phyloP scores from a whole-genome alignment of 1,140 invertebrate genomes.

The Hypothenemus hampei region DNA sequence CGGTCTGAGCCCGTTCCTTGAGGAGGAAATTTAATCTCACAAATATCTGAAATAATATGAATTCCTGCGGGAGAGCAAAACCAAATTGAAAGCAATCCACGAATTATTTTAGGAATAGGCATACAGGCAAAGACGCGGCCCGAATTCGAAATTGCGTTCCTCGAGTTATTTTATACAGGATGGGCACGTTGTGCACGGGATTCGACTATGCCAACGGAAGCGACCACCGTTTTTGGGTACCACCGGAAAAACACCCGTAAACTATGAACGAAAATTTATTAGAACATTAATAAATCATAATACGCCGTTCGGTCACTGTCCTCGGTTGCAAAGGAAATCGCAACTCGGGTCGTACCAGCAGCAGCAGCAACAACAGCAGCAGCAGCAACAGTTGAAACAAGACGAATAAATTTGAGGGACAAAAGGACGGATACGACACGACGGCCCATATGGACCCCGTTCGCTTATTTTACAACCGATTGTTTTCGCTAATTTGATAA shows the following conservation, averaged over 20 bases:
- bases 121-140: slow-evolving; percentile 26
- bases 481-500: slow-evolving; percentile 44
- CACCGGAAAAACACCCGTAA: too few relatives aligned
- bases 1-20: background rate
- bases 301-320: too few relatives aligned
- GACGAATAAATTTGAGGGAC: too few relatives aligned
- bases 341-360: too few relatives aligned
- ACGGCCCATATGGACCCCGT: slow-evolving; percentile 17
- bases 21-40: slow-evolving; percentile 37
- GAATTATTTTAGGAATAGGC: slow-evolving; percentile 40
- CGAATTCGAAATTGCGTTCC: slow-evolving; percentile 27
- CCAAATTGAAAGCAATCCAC: slow-evolving; percentile 38
- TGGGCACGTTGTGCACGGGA: too few relatives aligned
- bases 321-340: too few relatives aligned
- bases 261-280: too few relatives aligned
- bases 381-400: too few relatives aligned
- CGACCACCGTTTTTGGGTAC: too few relatives aligned
- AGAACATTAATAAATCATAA: too few relatives aligned
- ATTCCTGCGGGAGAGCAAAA: slow-evolving; percentile 33
- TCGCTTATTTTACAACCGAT: slow-evolving; percentile 40
- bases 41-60: slow-evolving; percentile 36
- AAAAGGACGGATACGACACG: slow-evolving; percentile 28
- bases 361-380: too few relatives aligned
- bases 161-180: background rate
- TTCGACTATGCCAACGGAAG: too few relatives aligned